These are phyloP conservation scores for Esox masquinongy DNA, from an alignment of 2,797 vertebrate genomes.

Conservation along the genomic window DNA sequence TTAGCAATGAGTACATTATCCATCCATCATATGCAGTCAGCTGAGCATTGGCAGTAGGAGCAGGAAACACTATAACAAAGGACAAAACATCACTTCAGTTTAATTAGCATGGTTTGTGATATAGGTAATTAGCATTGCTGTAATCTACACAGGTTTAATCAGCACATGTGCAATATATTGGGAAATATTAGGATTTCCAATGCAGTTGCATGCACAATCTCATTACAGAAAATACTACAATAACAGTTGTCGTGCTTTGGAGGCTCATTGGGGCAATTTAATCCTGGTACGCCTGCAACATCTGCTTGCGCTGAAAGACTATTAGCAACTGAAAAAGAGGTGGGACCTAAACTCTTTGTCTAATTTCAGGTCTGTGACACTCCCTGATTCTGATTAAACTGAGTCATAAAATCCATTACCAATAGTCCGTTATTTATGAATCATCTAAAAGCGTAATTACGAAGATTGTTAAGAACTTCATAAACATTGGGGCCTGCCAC, in stretches of 20 bases:
- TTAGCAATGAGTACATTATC: slow-evolving; percentile 2
- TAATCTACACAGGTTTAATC: slow-evolving; percentile 1
- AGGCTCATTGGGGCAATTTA: background rate
- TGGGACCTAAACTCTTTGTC: background rate
- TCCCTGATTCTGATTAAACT: too few species aligned
- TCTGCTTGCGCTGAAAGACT: background rate
- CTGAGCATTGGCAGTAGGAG: background rate
- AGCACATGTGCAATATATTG: too few species aligned
- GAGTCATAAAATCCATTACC: too few species aligned
- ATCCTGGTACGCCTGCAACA: background rate
- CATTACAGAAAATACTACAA: slow-evolving; percentile 4
- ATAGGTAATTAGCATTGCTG: background rate
- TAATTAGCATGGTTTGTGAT: background rate
- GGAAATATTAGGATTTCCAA: too few species aligned
- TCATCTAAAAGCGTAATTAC: too few species aligned
- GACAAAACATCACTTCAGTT: background rate
- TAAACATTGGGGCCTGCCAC: too few species aligned
- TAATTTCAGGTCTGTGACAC: too few species aligned
- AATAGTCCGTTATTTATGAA: too few species aligned
- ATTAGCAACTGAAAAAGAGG: background rate
- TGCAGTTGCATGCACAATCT: background rate
- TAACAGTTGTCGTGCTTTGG: background rate
- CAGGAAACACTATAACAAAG: background rate
- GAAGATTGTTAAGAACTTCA: too few species aligned
- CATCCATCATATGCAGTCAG: slow-evolving; percentile 15